A percentile compares a stretch with the other conserved stretches of the same genome.
phyloP scores from a whole-genome alignment of 2,888 invertebrate species.

The Tenthredo notha region DNA sequence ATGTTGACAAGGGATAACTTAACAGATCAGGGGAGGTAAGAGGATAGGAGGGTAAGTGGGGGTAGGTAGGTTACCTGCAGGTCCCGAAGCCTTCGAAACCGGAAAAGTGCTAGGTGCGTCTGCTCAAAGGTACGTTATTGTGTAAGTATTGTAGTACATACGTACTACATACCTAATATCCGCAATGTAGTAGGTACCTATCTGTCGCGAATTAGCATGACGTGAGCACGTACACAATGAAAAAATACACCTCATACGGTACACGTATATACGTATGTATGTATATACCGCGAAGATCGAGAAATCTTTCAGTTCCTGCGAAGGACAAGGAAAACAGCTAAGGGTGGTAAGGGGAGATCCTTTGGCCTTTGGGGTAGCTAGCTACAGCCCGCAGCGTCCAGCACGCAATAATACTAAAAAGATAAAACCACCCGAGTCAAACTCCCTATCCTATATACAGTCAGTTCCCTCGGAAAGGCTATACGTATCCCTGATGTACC shows the following conservation, averaged over 20 bases:
- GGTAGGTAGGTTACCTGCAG: constrained; percentile 40
- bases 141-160: not conserved
- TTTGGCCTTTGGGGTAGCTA: constrained; percentile 13
- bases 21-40: constrained; percentile 25
- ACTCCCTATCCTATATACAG: constrained; percentile 67
- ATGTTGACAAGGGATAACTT: constrained; percentile 41
- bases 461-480: constrained; percentile 69
- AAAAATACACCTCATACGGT: too few relatives aligned
- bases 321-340: not conserved
- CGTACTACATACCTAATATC: too few relatives aligned
- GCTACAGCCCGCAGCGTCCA: constrained; percentile 71
- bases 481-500: constrained; percentile 66
- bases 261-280: too few relatives aligned
- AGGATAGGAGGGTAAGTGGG: constrained; percentile 22
- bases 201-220: not conserved
- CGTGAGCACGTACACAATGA: not conserved
- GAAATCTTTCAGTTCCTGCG: constrained; percentile 1
- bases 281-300: not conserved
- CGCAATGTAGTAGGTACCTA: not conserved
- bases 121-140: not conserved
- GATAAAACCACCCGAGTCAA: constrained; percentile 74
- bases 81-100: constrained; percentile 39
- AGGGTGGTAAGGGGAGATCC: constrained; percentile 15
- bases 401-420: constrained; percentile 77
- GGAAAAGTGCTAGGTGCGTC: constrained; percentile 33